Conservation (phyloP, 1,140 invertebrate genomes). For the Melanaphis sacchari region DNA sequence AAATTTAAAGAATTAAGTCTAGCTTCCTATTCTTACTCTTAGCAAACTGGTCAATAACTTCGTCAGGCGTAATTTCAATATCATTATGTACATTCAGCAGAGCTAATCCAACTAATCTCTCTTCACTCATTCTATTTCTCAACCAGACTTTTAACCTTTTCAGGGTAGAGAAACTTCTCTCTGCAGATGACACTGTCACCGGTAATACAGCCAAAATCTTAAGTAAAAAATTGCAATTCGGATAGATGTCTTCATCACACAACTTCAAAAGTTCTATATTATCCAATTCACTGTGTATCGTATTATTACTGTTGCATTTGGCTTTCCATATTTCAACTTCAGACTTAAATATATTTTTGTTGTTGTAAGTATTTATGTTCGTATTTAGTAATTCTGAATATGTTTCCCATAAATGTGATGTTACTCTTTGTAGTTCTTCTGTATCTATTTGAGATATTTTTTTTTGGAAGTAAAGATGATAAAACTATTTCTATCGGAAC, state of each 20-base stretch:
- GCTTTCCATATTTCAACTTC: not conserved
- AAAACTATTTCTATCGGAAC: slow-evolving; percentile 14
- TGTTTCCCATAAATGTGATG: not conserved
- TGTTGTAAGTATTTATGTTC: not conserved
- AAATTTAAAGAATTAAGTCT: too few relatives aligned
- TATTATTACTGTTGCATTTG: not conserved
- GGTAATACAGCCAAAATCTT: too few relatives aligned
- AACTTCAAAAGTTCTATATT: not conserved
- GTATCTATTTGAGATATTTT: not conserved
- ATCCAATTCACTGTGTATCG: not conserved
- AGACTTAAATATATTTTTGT: not conserved
- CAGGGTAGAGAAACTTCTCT: too few relatives aligned
- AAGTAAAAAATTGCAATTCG: not conserved
- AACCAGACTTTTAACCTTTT: too few relatives aligned
- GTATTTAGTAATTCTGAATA: slow-evolving; percentile 19
- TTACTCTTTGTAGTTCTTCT: not conserved
- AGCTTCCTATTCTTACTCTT: too few relatives aligned
- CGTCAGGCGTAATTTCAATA: too few relatives aligned
- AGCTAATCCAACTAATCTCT: too few relatives aligned
- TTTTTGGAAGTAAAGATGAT: slow-evolving; percentile 12
- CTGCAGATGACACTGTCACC: too few relatives aligned
- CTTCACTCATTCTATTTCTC: too few relatives aligned
- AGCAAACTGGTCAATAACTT: too few relatives aligned
- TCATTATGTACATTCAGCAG: too few relatives aligned
- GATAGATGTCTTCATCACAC: not conserved